Evolutionary conservation across 2,888 invertebrate species (phyloP).

Genomic region (Rhabditoides inermis): DNA sequence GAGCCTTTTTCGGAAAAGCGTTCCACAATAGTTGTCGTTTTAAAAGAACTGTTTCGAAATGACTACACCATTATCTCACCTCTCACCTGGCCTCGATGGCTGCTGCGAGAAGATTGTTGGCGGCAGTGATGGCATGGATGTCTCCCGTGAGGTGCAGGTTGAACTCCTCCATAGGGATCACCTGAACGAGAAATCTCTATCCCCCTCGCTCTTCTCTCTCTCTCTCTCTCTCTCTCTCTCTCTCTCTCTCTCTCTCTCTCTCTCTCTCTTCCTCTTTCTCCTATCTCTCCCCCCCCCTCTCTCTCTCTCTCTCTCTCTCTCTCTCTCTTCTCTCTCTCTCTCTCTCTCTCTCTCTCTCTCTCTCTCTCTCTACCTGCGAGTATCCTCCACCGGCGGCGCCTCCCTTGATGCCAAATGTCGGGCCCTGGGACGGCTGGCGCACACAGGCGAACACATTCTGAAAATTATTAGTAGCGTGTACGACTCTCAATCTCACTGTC

Average conservation of each 20-base stretch:
- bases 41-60: no score
- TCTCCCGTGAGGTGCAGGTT: slow-evolving; percentile 89
- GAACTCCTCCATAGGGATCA: slow-evolving; percentile 99
- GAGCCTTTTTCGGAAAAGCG: no score
- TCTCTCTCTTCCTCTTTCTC: slow-evolving; percentile 69
- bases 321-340: slow-evolving; percentile 14
- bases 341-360: neutral
- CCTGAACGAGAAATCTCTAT: no score
- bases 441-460: slow-evolving; percentile 86
- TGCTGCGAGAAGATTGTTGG: slow-evolving; percentile 93
- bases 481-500: no score
- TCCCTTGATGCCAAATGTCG: slow-evolving; percentile 94
- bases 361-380: slow-evolving; percentile 58
- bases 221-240: slow-evolving; percentile 16
- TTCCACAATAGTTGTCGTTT: no score
- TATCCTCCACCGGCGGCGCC: slow-evolving; percentile 98
- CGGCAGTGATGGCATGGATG: slow-evolving; percentile 94
- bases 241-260: neutral
- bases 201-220: no score
- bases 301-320: neutral
- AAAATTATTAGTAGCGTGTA: no score
- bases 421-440: slow-evolving; percentile 94
- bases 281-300: slow-evolving; percentile 89
- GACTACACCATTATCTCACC: neutral
- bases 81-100: slow-evolving; percentile 88